A percentile compares a stretch with the other conserved stretches of the same genome.
These are phyloP conservation scores for Plagiodera versicolora DNA, from an alignment of 2,888 invertebrate species.

Conservation along the genomic window DNA sequence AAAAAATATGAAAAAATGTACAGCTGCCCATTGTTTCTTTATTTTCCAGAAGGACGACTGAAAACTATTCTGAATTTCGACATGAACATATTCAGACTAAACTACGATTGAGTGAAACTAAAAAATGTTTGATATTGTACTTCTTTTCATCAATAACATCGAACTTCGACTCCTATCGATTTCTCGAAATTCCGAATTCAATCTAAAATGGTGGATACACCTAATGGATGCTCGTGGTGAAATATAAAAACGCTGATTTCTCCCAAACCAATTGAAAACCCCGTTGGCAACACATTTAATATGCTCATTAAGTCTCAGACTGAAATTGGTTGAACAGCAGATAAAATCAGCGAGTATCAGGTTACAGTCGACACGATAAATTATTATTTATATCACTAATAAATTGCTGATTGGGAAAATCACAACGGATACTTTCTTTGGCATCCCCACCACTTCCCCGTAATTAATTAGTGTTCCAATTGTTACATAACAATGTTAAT, in stretches of 20 bases:
- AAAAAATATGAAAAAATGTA: too few species aligned
- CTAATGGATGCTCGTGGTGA: background rate
- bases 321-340: background rate
- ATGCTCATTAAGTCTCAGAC: background rate
- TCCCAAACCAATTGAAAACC: background rate
- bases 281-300: background rate
- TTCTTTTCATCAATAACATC: too few species aligned
- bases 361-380: background rate
- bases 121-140: too few species aligned
- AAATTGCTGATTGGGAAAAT: background rate
- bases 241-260: background rate
- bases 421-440: slow-evolving; percentile 16
- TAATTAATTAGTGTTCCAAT: slow-evolving; percentile 39
- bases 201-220: too few species aligned
- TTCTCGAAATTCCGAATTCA: too few species aligned
- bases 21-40: too few species aligned
- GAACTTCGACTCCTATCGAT: too few species aligned
- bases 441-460: slow-evolving; percentile 26
- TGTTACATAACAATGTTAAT: slow-evolving; percentile 40
- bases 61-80: too few species aligned
- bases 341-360: background rate
- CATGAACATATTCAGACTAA: too few species aligned
- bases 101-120: too few species aligned
- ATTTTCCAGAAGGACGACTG: too few species aligned
- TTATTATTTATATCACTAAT: background rate